These are phyloP conservation scores for Patagioenas fasciata DNA, from an alignment of 2,113 vertebrate genomes.

Conservation along the genomic window DNA sequence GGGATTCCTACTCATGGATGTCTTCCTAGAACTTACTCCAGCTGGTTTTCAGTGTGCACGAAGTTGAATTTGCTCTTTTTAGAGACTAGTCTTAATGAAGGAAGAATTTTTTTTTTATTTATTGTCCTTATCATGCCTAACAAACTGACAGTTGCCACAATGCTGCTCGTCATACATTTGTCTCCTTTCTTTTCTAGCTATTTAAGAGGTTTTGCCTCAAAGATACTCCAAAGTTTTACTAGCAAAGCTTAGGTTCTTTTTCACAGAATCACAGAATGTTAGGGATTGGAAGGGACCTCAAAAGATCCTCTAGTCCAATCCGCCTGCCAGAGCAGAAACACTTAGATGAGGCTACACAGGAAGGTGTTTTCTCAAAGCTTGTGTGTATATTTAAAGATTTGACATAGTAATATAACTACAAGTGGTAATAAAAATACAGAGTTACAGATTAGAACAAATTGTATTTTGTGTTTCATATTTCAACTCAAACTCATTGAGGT, in stretches of 20 bases:
- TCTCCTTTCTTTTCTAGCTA: background rate
- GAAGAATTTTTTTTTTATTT: background rate
- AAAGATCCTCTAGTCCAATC: too few species aligned
- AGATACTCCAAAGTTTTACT: background rate
- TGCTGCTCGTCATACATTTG: background rate
- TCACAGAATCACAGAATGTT: background rate
- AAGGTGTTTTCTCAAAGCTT: background rate
- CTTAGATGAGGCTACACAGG: too few species aligned
- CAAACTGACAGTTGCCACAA: background rate
- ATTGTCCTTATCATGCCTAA: background rate
- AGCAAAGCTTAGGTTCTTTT: background rate
- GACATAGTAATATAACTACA: background rate
- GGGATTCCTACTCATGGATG: background rate
- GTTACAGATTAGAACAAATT: background rate
- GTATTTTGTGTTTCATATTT: background rate
- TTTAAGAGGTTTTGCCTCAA: background rate
- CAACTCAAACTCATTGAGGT: background rate
- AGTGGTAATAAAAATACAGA: background rate
- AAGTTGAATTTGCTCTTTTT: background rate
- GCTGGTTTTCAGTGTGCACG: background rate
- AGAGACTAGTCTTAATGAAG: background rate
- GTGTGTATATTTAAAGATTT: background rate
- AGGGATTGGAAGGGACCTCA: too few species aligned
- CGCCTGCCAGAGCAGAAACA: too few species aligned
- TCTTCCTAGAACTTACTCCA: background rate